Base-by-base conservation (phyloP, 2,888 invertebrate genomes). In the Dexiosoma caninum region DNA sequence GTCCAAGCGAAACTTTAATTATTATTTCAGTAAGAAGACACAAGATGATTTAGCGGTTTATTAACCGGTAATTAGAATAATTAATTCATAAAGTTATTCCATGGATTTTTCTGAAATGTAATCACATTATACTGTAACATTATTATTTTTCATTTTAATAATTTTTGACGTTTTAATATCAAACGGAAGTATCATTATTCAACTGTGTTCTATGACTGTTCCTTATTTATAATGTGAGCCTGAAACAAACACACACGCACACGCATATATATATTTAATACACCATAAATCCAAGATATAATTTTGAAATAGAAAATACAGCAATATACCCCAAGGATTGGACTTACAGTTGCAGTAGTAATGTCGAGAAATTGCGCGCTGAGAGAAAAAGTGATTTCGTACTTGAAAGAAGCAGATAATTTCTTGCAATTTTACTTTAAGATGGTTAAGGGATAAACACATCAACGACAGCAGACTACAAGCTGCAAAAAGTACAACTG, bases 101-200 rank as follows among this genome's bases (percentile, higher is more conserved):
- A 37, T 21, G 35, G n/a, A 37, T 37, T 55, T 74, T 46, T 51
- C 42, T 49, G 32, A 59, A 49, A 69, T 44, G 32, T 51, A 77
- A 77, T 74, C 69, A 64, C 46, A 74, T 81, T 81, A 69, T 64
- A 64, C 42, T 72, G 77, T 74, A 51, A 72, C 69, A 67, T 51
- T 42, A 59, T 75, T 23, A 64, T 21, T 53, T 55, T 66, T 19
- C 37, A 14, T 70, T 59, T 35, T 57, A 19, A 42, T 70, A 32
- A 72, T 69, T 72, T 27, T 55, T 62, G 42, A 67, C 59, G 19
- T 77, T 67, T 77, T 77, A 69, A 77, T 77, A 81, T 77, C 57
- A 69, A 81, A 77, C 77, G 81, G 77, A 81, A 81, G 72, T 81
- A 77, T 81, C 67, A 62, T 62, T 57, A 72, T 81, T 81, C 53